Conservation (phyloP, 2,797 vertebrate genomes). For the Danio choprae region DNA sequence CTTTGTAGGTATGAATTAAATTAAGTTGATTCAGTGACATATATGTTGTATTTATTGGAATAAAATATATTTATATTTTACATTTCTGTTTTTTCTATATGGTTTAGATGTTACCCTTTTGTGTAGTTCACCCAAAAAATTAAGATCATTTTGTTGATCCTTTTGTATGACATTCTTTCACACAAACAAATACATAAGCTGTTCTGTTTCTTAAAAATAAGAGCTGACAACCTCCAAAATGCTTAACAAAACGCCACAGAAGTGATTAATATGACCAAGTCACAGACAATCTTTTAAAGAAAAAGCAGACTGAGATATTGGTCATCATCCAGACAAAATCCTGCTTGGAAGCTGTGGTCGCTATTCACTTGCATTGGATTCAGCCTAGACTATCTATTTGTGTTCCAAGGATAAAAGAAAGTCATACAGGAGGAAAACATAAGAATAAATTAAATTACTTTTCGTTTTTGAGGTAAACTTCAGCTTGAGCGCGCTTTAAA, state of each 20-base stretch:
- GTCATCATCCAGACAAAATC: not conserved
- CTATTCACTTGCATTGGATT: not conserved
- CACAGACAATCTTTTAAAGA: too few relatives aligned
- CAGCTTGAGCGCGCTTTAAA: conserved; percentile 13
- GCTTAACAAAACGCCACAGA: not conserved
- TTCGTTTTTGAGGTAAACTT: not conserved
- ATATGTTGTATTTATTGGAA: too few relatives aligned
- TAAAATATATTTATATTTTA: too few relatives aligned
- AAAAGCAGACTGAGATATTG: not conserved
- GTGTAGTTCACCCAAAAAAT: not conserved
- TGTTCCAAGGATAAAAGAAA: not conserved
- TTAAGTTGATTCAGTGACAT: too few relatives aligned
- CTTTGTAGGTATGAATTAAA: too few relatives aligned
- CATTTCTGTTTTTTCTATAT: too few relatives aligned
- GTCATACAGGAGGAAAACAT: not conserved
- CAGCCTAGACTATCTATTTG: not conserved
- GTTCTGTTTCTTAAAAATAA: not conserved
- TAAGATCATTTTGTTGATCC: not conserved
- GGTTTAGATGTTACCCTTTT: too few relatives aligned
- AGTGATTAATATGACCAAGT: not conserved
- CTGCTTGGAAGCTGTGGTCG: not conserved
- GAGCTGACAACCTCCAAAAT: not conserved
- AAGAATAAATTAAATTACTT: not conserved
- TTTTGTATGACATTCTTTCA: not conserved
- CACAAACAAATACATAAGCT: not conserved